A percentile compares a stretch with the other conserved stretches of the same genome.
Conservation (phyloP, 1,140 invertebrate species). For the Maconellicoccus hirsutus region DNA sequence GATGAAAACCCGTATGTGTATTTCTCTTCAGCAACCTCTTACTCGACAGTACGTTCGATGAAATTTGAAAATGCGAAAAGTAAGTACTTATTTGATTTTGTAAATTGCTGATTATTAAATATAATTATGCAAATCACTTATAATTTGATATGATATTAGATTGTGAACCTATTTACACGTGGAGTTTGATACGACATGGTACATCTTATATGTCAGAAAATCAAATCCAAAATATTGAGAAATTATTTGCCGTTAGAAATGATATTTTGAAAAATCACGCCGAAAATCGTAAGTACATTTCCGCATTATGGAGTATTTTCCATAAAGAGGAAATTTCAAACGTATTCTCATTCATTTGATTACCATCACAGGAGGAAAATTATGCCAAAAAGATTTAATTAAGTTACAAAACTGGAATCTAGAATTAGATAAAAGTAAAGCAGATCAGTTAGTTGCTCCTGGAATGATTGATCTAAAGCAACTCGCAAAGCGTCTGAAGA, state of each 20-base stretch:
- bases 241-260: conserved; percentile 14
- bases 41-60: conserved; percentile 25
- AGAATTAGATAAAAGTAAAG: neutral
- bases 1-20: conserved; percentile 37
- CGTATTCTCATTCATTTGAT: neutral
- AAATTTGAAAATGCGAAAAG: neutral
- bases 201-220: conserved; percentile 28
- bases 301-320: no score
- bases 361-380: neutral
- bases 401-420: neutral
- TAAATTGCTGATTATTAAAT: neutral
- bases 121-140: neutral
- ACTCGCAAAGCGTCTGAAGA: neutral
- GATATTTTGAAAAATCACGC: neutral
- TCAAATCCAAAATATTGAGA: conserved; percentile 23
- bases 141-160: conserved; percentile 24
- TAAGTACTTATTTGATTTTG: neutral
- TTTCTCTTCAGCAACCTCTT: conserved; percentile 39
- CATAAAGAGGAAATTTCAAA: no score
- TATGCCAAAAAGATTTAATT: neutral
- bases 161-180: conserved; percentile 30
- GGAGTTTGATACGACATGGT: conserved; percentile 31
- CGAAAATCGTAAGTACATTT: neutral
- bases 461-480: neutral
- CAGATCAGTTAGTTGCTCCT: neutral